These are phyloP conservation scores for Cichladusa arquata DNA, from an alignment of 2,113 vertebrate genomes.

Conservation along the genomic window DNA sequence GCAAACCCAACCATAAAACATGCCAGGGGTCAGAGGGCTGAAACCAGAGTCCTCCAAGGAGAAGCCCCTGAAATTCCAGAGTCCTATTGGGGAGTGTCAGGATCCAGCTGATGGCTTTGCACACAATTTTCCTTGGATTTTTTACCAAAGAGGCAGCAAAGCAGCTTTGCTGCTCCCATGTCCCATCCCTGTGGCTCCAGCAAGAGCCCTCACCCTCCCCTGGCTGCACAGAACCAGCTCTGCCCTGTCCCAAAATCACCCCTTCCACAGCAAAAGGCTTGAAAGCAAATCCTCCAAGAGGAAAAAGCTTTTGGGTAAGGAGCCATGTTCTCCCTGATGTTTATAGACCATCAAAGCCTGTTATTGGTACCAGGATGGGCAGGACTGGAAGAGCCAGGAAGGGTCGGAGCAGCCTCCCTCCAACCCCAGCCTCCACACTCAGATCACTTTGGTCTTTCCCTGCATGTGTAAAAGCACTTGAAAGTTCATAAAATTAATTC, in stretches of 20 bases:
- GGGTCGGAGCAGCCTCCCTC: neutral
- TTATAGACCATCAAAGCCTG: neutral
- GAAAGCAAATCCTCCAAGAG: neutral
- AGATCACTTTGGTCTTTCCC: neutral
- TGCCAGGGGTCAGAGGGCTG: neutral
- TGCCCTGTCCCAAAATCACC: neutral
- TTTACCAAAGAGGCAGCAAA: neutral
- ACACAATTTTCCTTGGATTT: neutral
- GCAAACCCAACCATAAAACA: neutral
- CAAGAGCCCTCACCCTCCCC: neutral
- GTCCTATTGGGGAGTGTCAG: neutral
- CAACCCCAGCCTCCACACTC: neutral
- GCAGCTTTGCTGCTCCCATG: neutral
- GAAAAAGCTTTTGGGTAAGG: neutral
- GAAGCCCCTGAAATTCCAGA: neutral
- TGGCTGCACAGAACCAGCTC: neutral
- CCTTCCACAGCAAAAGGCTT: neutral
- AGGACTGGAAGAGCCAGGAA: neutral
- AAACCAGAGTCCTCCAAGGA: neutral
- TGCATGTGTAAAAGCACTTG: constrained; percentile 22
- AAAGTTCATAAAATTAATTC: constrained; percentile 47
- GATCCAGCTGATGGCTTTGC: neutral
- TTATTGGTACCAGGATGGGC: neutral
- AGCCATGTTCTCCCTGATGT: neutral
- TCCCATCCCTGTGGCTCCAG: neutral